Percentiles rank a stretch among this genome's conserved stretches.
Evolutionary conservation across 2,113 vertebrate genomes (phyloP).

Genomic region (Gallinago media): DNA sequence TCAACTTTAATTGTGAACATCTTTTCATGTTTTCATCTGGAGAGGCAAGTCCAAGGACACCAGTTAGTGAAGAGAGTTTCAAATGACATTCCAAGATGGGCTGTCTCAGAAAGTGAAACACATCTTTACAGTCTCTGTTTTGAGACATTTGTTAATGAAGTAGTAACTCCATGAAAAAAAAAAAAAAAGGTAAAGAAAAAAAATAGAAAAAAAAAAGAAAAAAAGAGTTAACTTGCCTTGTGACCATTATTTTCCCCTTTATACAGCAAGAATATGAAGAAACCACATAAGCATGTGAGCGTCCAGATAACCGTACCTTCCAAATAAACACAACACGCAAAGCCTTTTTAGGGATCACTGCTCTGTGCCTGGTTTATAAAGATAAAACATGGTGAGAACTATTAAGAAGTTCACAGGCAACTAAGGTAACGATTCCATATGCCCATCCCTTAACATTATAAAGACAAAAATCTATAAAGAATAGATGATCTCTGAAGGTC

Average conservation of each 20-base stretch:
- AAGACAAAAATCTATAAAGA: neutral
- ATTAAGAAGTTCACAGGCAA: neutral
- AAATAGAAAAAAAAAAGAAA: no score
- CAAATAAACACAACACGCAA: neutral
- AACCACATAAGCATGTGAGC: neutral
- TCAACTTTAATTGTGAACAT: slow-evolving; percentile 8
- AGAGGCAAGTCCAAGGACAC: neutral
- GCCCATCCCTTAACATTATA: neutral
- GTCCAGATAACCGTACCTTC: neutral
- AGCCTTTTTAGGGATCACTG: neutral
- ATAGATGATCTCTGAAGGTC: neutral
- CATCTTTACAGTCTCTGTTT: neutral
- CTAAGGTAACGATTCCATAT: neutral
- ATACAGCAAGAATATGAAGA: neutral
- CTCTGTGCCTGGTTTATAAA: neutral
- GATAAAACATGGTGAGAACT: neutral
- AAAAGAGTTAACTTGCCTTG: neutral
- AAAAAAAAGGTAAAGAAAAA: neutral
- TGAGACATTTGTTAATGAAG: neutral
- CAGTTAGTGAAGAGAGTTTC: neutral
- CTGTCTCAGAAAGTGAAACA: neutral
- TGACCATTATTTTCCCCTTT: neutral
- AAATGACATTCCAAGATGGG: neutral
- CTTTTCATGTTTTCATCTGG: neutral
- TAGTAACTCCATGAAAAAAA: neutral